Conservation (phyloP, 2,797 vertebrate species). For the Catharus ustulatus region DNA sequence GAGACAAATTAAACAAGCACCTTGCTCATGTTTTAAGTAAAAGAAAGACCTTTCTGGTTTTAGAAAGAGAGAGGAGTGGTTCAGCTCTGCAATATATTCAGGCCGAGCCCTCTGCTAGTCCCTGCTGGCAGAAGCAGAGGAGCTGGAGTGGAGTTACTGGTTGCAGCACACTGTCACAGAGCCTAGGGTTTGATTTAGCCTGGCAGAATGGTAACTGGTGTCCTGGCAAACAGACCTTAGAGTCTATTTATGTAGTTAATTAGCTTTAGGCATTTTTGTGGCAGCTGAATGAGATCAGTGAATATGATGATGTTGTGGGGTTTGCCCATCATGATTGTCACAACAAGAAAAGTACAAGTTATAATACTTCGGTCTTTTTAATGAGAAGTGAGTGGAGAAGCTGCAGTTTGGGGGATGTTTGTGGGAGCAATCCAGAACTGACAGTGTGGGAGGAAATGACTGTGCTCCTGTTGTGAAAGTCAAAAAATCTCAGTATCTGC, state of each 20-base stretch:
- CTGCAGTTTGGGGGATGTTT: neutral
- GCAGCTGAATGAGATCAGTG: slow-evolving; percentile 3
- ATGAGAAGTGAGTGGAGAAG: slow-evolving; percentile 25
- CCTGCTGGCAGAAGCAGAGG: neutral
- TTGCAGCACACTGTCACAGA: neutral
- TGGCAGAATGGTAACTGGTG: neutral
- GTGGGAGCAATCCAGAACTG: slow-evolving; percentile 22
- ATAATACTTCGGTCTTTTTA: slow-evolving; percentile 43
- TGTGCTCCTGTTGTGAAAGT: slow-evolving; percentile 39
- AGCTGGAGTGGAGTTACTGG: neutral
- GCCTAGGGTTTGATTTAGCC: neutral
- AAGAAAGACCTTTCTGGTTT: slow-evolving; percentile 13
- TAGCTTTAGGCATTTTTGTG: slow-evolving; percentile 14
- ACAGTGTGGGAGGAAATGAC: slow-evolving; percentile 33
- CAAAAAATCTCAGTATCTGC: slow-evolving; percentile 34
- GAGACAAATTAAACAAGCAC: slow-evolving; percentile 47
- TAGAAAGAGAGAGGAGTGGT: neutral
- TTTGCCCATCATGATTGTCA: slow-evolving; percentile 25
- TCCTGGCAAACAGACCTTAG: slow-evolving; percentile 25
- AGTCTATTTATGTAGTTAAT: slow-evolving; percentile 36
- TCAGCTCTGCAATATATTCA: neutral
- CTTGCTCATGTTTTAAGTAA: slow-evolving; percentile 46
- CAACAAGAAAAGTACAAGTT: slow-evolving; percentile 24
- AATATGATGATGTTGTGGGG: slow-evolving; percentile 23
- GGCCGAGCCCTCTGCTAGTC: neutral